Conservation (phyloP, 2,797 vertebrate genomes). For the Melanotaenia maccullochi region DNA sequence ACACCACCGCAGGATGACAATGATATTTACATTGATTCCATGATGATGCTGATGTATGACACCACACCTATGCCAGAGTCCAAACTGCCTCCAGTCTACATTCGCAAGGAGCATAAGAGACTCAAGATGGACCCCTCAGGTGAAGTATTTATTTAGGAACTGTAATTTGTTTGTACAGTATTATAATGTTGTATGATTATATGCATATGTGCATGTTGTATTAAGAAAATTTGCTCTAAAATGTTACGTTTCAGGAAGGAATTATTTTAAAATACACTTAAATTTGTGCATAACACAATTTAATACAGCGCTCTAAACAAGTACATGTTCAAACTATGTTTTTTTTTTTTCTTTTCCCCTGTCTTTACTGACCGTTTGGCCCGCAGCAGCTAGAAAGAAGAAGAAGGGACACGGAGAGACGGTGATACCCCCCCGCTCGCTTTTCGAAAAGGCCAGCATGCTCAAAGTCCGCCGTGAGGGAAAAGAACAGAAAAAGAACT, state of each 20-base stretch:
- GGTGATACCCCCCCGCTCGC: slow-evolving; percentile 92
- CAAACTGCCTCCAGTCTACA: slow-evolving; percentile 90
- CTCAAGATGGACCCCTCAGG: slow-evolving; percentile 91
- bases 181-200: not conserved
- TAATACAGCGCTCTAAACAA: not conserved
- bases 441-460: slow-evolving; percentile 93
- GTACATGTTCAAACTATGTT: not conserved
- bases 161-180: not conserved
- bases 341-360: not conserved
- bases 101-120: slow-evolving; percentile 93
- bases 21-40: slow-evolving; percentile 93
- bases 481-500: slow-evolving; percentile 95
- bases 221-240: not conserved
- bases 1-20: slow-evolving; percentile 95
- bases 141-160: slow-evolving; percentile 49
- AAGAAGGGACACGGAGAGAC: slow-evolving; percentile 93
- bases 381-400: slow-evolving; percentile 91
- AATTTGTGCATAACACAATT: not conserved
- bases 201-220: not conserved
- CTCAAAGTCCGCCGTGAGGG: slow-evolving; percentile 91
- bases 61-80: slow-evolving; percentile 90
- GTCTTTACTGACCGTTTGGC: slow-evolving; percentile 16
- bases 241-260: not conserved
- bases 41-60: slow-evolving; percentile 96
- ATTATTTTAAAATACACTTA: not conserved